phyloP scores from a whole-genome alignment of 2,113 vertebrate species.

The Mustelus asterias region DNA sequence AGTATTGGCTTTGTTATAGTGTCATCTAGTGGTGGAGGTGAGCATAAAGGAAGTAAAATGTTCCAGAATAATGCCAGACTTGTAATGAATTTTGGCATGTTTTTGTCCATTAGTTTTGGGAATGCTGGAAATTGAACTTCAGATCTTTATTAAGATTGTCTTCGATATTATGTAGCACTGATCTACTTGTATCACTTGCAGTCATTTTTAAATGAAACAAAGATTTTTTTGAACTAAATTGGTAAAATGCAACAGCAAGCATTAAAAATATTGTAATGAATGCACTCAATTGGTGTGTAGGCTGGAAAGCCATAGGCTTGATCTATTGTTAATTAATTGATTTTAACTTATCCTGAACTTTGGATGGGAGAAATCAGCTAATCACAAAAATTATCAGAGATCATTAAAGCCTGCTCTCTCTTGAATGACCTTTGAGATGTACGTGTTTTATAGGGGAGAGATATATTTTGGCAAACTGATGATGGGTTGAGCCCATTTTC shows the following conservation, averaged over 20 bases:
- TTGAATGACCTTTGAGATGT: background rate
- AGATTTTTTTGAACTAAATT: background rate
- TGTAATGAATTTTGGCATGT: background rate
- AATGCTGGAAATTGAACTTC: background rate
- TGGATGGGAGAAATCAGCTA: background rate
- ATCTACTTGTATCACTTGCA: background rate
- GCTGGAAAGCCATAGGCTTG: background rate
- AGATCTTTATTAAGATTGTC: background rate
- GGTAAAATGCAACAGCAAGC: too few relatives aligned
- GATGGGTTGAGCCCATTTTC: background rate
- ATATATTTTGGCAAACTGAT: background rate
- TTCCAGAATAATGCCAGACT: background rate
- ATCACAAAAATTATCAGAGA: too few relatives aligned
- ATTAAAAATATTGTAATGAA: too few relatives aligned
- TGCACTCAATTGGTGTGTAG: background rate
- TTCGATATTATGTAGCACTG: background rate
- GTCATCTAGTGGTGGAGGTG: background rate
- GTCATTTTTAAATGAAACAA: background rate
- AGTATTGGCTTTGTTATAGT: background rate
- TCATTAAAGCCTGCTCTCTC: background rate
- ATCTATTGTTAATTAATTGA: background rate
- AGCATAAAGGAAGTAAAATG: background rate
- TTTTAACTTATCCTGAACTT: background rate
- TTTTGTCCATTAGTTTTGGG: background rate
- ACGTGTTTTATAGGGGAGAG: background rate